Percentiles rank a stretch among this genome's conserved stretches.
Evolutionary conservation across 2,113 vertebrate genomes (phyloP).

Genomic region (Sander lucioperca): DNA sequence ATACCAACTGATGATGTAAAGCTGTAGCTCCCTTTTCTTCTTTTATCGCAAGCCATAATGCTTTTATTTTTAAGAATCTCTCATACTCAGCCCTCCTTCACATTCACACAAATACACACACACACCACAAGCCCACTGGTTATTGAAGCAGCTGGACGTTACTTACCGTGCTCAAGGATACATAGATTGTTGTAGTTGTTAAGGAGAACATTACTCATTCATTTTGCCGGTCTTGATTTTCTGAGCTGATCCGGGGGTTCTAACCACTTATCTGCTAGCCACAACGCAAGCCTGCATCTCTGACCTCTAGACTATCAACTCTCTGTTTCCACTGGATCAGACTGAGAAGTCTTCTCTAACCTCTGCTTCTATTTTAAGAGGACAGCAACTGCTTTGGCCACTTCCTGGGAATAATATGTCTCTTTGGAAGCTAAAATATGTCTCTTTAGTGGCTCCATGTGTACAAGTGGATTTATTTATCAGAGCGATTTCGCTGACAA

Average conservation of each 20-base stretch:
- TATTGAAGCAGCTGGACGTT: neutral
- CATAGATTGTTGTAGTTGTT: neutral
- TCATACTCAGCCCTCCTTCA: neutral
- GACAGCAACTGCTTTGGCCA: too few species aligned
- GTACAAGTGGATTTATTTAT: neutral
- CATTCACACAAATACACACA: neutral
- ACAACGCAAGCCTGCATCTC: neutral
- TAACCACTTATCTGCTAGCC: neutral
- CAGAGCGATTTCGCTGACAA: neutral
- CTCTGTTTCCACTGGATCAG: neutral
- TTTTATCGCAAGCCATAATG: neutral
- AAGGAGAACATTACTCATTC: slow-evolving; percentile 2
- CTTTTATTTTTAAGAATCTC: neutral
- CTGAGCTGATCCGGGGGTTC: neutral
- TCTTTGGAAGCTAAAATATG: too few species aligned
- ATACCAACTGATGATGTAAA: neutral
- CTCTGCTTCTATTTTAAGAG: neutral
- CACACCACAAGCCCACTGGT: neutral
- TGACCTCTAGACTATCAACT: neutral
- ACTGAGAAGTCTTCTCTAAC: neutral
- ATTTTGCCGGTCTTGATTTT: neutral
- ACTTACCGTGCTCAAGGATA: slow-evolving; percentile 21
- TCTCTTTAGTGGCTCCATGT: too few species aligned
- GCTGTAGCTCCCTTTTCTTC: neutral
- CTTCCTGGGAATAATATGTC: too few species aligned